phyloP scores from a whole-genome alignment of 2,113 vertebrate species.

The human region DNA sequence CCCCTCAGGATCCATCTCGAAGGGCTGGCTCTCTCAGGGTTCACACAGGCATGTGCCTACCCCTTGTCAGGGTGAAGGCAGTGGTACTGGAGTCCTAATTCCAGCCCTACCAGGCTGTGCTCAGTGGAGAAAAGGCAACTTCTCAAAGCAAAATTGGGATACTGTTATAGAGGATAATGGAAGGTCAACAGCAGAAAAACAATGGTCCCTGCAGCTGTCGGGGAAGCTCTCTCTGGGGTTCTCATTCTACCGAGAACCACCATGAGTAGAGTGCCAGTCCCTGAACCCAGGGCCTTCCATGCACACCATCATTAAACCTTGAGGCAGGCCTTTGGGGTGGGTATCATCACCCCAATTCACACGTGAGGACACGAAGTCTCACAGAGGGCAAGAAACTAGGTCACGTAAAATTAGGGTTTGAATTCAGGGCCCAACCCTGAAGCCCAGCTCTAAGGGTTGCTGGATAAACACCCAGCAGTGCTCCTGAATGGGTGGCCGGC shows the following conservation, averaged over 20 bases:
- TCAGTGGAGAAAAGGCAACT: neutral
- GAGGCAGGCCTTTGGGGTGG: neutral
- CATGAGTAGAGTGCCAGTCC: neutral
- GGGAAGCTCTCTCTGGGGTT: neutral
- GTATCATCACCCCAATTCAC: neutral
- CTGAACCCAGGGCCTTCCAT: neutral
- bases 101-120: neutral
- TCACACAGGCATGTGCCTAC: neutral
- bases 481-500: neutral
- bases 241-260: neutral
- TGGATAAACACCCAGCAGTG: neutral
- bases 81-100: neutral
- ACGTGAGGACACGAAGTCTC: neutral
- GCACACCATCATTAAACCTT: neutral
- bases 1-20: neutral
- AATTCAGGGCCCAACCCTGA: neutral
- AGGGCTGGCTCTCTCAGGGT: neutral
- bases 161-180: neutral
- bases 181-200: neutral
- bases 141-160: neutral
- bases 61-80: neutral
- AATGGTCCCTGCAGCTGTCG: accelerated
- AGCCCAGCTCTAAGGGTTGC: neutral
- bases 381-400: neutral
- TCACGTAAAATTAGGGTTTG: neutral